Percentiles rank a stretch among this genome's conserved stretches.
phyloP scores from a whole-genome alignment of 2,797 vertebrate genomes.

The Echeneis naucrates region DNA sequence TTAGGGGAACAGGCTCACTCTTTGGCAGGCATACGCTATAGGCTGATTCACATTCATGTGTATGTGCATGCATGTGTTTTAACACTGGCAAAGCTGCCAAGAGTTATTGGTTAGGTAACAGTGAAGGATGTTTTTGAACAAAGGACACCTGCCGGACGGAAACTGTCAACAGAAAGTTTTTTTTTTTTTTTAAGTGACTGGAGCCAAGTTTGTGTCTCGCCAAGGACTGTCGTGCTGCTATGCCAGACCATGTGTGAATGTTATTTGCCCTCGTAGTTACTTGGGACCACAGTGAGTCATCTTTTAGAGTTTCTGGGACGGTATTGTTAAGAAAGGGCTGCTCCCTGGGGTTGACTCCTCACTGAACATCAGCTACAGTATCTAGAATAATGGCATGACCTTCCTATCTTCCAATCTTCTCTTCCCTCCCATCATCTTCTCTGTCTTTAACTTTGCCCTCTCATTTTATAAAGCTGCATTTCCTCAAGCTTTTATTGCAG shows the following conservation, averaged over 20 bases:
- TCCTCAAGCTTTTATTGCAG: not conserved
- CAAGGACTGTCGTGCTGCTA: conserved; percentile 57
- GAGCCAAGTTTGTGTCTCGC: conserved; percentile 62
- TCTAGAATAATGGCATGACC: conserved; percentile 51
- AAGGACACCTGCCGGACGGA: conserved; percentile 64
- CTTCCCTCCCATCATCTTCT: conserved; percentile 30
- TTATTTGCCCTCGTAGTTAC: conserved; percentile 61
- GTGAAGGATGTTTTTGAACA: conserved; percentile 61
- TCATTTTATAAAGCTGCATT: conserved; percentile 39
- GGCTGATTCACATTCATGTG: conserved; percentile 55
- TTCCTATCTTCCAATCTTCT: conserved; percentile 18
- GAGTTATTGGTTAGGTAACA: conserved; percentile 44
- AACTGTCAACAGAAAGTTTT: conserved; percentile 63
- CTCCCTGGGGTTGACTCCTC: conserved; percentile 43
- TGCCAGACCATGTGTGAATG: conserved; percentile 66
- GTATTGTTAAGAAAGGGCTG: conserved; percentile 44
- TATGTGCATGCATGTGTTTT: conserved; percentile 40
- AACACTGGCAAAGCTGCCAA: conserved; percentile 27
- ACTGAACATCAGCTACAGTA: conserved; percentile 44
- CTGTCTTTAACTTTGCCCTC: conserved; percentile 12
- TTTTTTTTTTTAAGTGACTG: conserved; percentile 61
- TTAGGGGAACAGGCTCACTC: conserved; percentile 50
- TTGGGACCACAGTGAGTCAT: conserved; percentile 67
- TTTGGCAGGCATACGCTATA: conserved; percentile 23
- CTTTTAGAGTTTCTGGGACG: conserved; percentile 52